Conservation (phyloP, 2,797 vertebrate species). For the Potorous gilbertii region DNA sequence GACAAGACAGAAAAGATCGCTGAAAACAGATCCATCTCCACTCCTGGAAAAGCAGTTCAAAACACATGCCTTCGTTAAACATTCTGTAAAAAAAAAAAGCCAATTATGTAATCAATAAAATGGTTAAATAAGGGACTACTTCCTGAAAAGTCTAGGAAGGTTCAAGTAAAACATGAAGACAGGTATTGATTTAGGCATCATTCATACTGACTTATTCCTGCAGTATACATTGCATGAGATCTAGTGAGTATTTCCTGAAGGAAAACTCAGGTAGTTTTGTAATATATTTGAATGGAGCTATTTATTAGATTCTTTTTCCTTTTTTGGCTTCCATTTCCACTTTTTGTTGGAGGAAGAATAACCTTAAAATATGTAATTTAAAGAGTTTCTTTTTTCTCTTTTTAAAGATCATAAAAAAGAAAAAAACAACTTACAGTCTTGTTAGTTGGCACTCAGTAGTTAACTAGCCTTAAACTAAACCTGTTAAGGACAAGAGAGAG, state of each 20-base stretch:
- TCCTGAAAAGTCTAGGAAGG: background rate
- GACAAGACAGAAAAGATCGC: rapidly evolving
- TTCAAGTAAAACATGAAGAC: background rate
- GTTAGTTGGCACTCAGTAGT: constrained; percentile 7
- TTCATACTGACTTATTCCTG: background rate
- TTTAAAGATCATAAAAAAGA: background rate
- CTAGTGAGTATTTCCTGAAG: background rate
- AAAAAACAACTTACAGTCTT: constrained; percentile 9
- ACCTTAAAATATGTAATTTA: constrained; percentile 37
- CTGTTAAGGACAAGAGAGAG: background rate
- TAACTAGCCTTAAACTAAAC: constrained; percentile 44
- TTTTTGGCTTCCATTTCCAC: background rate
- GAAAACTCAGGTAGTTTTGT: background rate
- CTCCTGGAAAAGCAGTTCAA: background rate
- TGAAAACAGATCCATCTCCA: background rate
- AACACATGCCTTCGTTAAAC: background rate
- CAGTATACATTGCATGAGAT: background rate
- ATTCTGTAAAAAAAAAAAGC: background rate
- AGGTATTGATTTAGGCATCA: background rate
- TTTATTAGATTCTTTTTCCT: background rate
- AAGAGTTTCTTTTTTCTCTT: background rate
- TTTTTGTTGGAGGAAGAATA: constrained; percentile 19
- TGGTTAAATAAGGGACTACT: background rate
- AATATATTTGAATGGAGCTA: constrained; percentile 7
- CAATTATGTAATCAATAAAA: background rate